Evolutionary conservation across 2,888 invertebrate species (phyloP).

Genomic region (Podabrus alpinus): DNA sequence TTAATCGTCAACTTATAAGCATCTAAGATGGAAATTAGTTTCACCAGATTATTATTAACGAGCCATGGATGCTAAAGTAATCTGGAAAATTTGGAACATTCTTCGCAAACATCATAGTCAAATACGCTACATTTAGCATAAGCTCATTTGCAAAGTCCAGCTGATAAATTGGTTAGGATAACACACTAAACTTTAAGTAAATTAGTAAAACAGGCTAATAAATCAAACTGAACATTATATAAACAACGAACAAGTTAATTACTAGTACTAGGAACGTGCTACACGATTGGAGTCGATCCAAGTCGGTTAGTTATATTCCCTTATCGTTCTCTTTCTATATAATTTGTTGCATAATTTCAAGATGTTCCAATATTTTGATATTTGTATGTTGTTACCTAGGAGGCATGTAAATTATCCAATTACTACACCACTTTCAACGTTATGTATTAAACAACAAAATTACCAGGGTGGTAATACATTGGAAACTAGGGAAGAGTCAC

Average conservation of each 20-base stretch:
- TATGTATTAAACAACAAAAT: background rate
- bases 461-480: background rate
- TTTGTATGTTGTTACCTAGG: background rate
- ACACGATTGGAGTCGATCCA: conserved; percentile 22
- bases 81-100: background rate
- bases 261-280: conserved; percentile 14
- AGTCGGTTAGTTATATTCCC: conserved; percentile 1
- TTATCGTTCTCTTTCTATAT: background rate
- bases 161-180: conserved; percentile 26
- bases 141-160: conserved; percentile 26
- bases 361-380: background rate
- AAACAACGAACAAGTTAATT: conserved; percentile 31
- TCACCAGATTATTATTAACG: background rate
- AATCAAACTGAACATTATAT: conserved; percentile 29
- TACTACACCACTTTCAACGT: background rate
- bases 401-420: background rate
- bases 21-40: background rate
- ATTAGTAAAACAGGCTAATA: conserved; percentile 27
- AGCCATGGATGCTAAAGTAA: background rate
- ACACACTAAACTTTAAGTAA: conserved; percentile 28
- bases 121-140: conserved; percentile 14
- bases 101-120: conserved; percentile 1
- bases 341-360: conserved; percentile 3
- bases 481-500: background rate
- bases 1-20: background rate